Percentiles rank a stretch among this genome's conserved stretches.
phyloP scores from a whole-genome alignment of 2,888 invertebrate genomes.

The Mythimna pallens region DNA sequence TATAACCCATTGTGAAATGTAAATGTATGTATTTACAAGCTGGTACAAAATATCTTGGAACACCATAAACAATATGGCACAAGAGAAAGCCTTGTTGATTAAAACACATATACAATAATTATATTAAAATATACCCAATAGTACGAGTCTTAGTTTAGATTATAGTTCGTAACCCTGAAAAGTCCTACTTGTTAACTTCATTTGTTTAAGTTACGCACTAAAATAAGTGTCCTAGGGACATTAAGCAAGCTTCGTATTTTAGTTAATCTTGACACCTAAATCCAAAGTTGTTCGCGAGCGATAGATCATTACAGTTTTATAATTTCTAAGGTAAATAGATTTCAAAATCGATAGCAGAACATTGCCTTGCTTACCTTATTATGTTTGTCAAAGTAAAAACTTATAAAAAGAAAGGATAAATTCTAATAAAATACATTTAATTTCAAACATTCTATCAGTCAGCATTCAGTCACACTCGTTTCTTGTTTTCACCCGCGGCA shows the following conservation, averaged over 20 bases:
- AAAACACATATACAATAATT: conserved; percentile 1
- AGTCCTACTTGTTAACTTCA: conserved; percentile 29
- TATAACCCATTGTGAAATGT: conserved; percentile 10
- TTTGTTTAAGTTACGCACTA: conserved; percentile 2
- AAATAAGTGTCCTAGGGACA: not conserved
- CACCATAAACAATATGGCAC: conserved; percentile 51
- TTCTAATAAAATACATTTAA: conserved; percentile 1
- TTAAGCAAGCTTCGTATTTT: conserved; percentile 11
- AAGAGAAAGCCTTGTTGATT: conserved; percentile 27
- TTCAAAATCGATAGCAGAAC: not conserved
- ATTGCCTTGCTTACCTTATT: not conserved
- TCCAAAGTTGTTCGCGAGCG: conserved; percentile 1
- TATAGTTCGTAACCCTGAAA: conserved; percentile 44
- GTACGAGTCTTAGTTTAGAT: conserved; percentile 7
- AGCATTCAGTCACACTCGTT: conserved; percentile 35
- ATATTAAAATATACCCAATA: conserved; percentile 13
- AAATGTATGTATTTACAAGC: conserved; percentile 41
- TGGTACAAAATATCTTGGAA: conserved; percentile 20
- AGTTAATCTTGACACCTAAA: not conserved
- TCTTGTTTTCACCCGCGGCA: conserved; percentile 3
- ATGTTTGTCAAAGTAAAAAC: conserved; percentile 8
- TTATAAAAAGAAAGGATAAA: conserved; percentile 2
- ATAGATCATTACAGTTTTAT: not conserved
- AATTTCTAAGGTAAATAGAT: not conserved
- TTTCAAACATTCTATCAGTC: conserved; percentile 11